A percentile compares a stretch with the other conserved stretches of the same genome.
These are phyloP conservation scores for Dysdera silvatica DNA, from an alignment of 1,140 invertebrate genomes.

Conservation along the genomic window DNA sequence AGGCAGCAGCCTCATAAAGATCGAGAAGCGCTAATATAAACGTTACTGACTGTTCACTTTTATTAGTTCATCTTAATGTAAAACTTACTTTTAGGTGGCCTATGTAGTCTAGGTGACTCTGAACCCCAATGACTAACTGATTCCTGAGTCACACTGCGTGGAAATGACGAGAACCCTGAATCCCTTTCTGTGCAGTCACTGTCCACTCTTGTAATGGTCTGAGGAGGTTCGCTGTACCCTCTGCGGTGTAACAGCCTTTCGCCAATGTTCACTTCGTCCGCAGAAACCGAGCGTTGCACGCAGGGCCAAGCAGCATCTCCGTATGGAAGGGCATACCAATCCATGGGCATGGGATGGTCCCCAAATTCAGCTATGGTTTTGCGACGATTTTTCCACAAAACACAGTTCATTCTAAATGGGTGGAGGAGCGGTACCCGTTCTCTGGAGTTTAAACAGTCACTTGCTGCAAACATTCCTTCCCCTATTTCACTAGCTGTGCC, in stretches of 20 bases:
- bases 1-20: too few relatives aligned
- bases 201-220: neutral
- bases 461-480: too few relatives aligned
- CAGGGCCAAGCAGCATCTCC: neutral
- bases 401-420: slow-evolving; percentile 5
- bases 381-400: too few relatives aligned
- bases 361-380: too few relatives aligned
- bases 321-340: too few relatives aligned
- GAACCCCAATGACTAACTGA: slow-evolving; percentile 21
- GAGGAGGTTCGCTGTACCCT: neutral
- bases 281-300: slow-evolving; percentile 6
- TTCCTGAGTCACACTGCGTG: slow-evolving; percentile 10
- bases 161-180: slow-evolving; percentile 14
- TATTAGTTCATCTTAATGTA: too few relatives aligned
- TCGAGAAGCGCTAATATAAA: too few relatives aligned
- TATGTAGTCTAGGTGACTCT: slow-evolving; percentile 10
- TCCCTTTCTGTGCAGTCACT: neutral
- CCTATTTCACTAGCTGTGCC: too few relatives aligned
- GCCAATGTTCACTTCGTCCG: slow-evolving; percentile 6
- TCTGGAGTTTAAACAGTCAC: too few relatives aligned
- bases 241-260: neutral
- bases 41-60: too few relatives aligned
- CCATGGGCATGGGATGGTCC: too few relatives aligned
- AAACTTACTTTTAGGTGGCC: slow-evolving; percentile 25
- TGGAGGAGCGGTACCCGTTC: slow-evolving; percentile 12